Conservation (phyloP, 2,888 invertebrate genomes). For the Ochropleura leucogaster region DNA sequence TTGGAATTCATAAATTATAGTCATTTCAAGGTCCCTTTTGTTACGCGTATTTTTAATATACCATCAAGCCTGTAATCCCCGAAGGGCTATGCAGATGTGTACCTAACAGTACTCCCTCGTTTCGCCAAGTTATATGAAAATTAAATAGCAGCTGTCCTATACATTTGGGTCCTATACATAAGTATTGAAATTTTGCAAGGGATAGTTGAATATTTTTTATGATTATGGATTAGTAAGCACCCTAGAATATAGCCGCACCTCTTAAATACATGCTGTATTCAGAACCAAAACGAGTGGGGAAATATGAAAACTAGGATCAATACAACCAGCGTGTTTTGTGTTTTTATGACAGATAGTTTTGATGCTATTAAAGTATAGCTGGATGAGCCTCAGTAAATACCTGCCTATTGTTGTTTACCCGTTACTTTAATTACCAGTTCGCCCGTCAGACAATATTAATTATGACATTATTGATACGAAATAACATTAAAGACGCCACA, state of each 20-base stretch:
- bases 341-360: background rate
- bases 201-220: background rate
- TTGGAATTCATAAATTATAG: constrained; percentile 1
- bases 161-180: background rate
- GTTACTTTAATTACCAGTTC: constrained; percentile 1
- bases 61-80: too few relatives aligned
- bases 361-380: constrained; percentile 7
- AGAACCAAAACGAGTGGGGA: background rate
- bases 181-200: background rate
- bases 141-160: background rate
- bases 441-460: background rate
- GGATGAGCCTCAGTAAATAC: constrained; percentile 6
- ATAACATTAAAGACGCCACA: background rate
- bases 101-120: too few relatives aligned
- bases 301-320: background rate
- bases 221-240: too few relatives aligned
- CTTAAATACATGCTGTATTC: background rate
- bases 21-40: background rate
- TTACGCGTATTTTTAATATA: too few relatives aligned
- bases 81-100: too few relatives aligned
- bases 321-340: background rate
- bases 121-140: too few relatives aligned
- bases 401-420: constrained; percentile 2
- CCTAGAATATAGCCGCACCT: background rate
- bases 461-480: constrained; percentile 3